Evolutionary conservation across 2,888 invertebrate species (phyloP).

Genomic region (Crematogaster levior): DNA sequence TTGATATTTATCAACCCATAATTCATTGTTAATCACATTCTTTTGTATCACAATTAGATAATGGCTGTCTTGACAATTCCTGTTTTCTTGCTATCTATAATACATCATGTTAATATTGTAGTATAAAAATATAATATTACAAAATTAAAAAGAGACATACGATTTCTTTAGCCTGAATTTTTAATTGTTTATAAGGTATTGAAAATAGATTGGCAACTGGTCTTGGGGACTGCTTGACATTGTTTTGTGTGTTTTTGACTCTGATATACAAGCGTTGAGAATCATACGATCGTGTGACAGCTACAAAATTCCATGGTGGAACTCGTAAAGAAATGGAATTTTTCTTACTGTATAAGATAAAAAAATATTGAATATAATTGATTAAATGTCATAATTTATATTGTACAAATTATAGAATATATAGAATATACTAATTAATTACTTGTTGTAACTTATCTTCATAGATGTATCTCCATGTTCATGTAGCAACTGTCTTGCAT

Average conservation of each 20-base stretch:
- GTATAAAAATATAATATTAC: conserved; percentile 76
- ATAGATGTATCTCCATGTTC: conserved; percentile 83
- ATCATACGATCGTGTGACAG: conserved; percentile 88
- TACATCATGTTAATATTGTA: conserved; percentile 81
- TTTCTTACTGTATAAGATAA: conserved; percentile 58
- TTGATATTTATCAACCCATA: conserved; percentile 98
- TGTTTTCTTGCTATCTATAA: conserved; percentile 73
- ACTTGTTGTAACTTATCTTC: conserved; percentile 37
- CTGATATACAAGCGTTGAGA: conserved; percentile 91
- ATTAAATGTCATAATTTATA: conserved; percentile 32
- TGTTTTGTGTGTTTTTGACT: conserved; percentile 88
- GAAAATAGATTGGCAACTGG: conserved; percentile 86
- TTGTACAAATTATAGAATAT: conserved; percentile 59
- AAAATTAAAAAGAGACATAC: conserved; percentile 83
- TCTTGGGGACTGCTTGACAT: conserved; percentile 81
- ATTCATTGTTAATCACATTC: conserved; percentile 78
- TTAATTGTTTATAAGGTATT: conserved; percentile 87
- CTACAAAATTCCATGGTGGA: conserved; percentile 90
- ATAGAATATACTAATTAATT: conserved; percentile 69
- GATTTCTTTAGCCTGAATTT: conserved; percentile 90
- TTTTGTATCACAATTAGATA: neutral
- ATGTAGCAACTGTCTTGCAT: conserved; percentile 87
- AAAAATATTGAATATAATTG: conserved; percentile 57
- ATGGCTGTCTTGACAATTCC: conserved; percentile 66
- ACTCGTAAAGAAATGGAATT: conserved; percentile 78